Evolutionary conservation across 1,140 invertebrate species (phyloP), one percentile per base, ranked within the genome.

Genomic region (Ephestia elutella): DNA sequence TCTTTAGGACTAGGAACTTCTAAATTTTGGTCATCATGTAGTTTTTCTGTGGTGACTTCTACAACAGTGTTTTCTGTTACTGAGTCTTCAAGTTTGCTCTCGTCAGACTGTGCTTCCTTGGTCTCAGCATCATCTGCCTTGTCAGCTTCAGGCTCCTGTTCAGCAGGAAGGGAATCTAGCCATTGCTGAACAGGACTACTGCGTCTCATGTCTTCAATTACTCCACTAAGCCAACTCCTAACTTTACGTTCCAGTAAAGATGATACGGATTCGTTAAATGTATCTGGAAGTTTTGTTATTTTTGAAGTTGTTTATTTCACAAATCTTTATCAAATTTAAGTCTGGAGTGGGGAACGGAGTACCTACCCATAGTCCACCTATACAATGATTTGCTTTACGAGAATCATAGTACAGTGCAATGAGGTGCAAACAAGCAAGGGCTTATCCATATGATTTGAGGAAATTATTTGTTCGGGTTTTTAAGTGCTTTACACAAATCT

Each of bases 101-200:
- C 59, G 38, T 25, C 50, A 21, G 50, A 53, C 13, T 53, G 28
- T 53, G 11, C 20, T 25, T 53, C 50, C n/a, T 53, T 53, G n/a
- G 25, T 63, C 1, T 44, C 54, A 50, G 59, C 38, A 56, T 60
- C 75, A 10, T 86, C 60, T 48, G 61, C 35, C 18, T 62, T 66
- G n/a, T 73, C 71, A 49, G 56, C 15, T 15, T 73, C 67, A 19
- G 28, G 49, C 18, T 70, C 69, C 28, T 71, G 25, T 25, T 83
- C 77, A 51, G 74, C 55, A 13, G 88, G 89, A 5, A 87, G 66
- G 2, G 89, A 90, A 66, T 90, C 87, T 49, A 90, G 67, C 89
- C 89, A 90, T 63, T 89, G 86, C 60, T 90, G 87, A 11, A 90
- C 86, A 59, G 89, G 89, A 60, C 87, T 89, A 60, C 85, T 88